Evolutionary conservation across 2,797 vertebrate genomes (phyloP), one percentile per base, ranked within the genome.

Genomic region (Pipistrellus nathusii): DNA sequence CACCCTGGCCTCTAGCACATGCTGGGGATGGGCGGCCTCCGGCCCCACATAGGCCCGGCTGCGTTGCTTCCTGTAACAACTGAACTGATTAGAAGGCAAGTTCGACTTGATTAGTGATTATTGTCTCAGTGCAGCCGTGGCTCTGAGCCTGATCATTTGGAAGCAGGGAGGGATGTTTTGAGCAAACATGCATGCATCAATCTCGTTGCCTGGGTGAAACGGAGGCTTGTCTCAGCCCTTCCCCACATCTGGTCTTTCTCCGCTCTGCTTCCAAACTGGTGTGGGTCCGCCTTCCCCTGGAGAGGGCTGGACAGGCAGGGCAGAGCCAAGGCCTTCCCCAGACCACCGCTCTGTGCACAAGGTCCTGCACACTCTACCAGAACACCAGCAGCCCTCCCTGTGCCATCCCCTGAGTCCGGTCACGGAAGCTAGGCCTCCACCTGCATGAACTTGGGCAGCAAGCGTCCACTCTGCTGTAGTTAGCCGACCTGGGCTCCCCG

Each of bases 51-150:
- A 86, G 95, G 94, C 97, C 53, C 23, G 75, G 94, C 97, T 97
- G 97, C 93, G 2, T 53, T 38, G 94, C 87, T 97, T 94, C 71
- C 88, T 91, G 85, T 94, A 97, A 98, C 97, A 98, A 97, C 98
- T 96, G 98, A 98, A 97, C 97, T 98, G 98, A 98, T 98, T 97
- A 98, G 97, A 97, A 96, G 76, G 96, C 97, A 97, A 97, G 97
- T 98, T 98, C 59, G 94, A 96, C 97, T 97, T 98, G 98, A 98
- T 98, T 98, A 98, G 98, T 35, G 94, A 97, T 98, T 93, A 96
- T 98, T 98, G 97, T 98, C 90, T 75, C 35, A 0, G 73, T 25
- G 25, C 95, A 98, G 98, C 32, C 89, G 96, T 80, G 95, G 95
- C 92, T 90, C 55, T 62, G 78, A 97, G 98, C 97, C 97, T 95